Evolutionary conservation across 2,797 vertebrate species (phyloP).

Genomic region (Mus spretus): DNA sequence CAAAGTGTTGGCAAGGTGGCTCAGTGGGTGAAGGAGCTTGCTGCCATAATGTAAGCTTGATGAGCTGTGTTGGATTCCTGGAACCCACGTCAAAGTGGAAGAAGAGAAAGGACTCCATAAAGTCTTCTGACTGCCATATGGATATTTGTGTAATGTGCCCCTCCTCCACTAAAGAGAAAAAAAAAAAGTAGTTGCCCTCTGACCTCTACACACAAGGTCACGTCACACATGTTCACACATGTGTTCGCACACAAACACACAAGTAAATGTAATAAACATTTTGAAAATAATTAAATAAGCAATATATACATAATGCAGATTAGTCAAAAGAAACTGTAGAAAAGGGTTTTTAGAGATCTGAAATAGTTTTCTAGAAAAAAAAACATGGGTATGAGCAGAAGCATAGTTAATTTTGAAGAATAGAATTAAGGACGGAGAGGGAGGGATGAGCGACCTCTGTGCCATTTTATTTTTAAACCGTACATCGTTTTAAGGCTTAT

Average conservation of each 20-base stretch:
- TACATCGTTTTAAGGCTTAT: background rate
- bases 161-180: background rate
- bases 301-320: background rate
- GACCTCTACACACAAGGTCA: background rate
- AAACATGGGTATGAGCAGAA: background rate
- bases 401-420: background rate
- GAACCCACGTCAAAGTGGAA: background rate
- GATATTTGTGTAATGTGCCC: background rate
- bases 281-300: background rate
- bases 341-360: constrained; percentile 6
- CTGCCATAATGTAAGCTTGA: no score
- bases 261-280: background rate
- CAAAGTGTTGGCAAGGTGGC: background rate
- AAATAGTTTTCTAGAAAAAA: background rate
- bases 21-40: background rate
- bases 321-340: background rate
- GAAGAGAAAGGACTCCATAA: background rate
- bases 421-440: background rate
- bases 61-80: background rate
- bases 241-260: background rate
- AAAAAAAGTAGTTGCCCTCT: background rate
- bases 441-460: background rate
- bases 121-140: background rate
- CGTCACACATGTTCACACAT: background rate
- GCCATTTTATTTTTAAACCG: background rate